Evolutionary conservation across 2,888 invertebrate species (phyloP).

Genomic region (Pyrocoelia pectoralis): DNA sequence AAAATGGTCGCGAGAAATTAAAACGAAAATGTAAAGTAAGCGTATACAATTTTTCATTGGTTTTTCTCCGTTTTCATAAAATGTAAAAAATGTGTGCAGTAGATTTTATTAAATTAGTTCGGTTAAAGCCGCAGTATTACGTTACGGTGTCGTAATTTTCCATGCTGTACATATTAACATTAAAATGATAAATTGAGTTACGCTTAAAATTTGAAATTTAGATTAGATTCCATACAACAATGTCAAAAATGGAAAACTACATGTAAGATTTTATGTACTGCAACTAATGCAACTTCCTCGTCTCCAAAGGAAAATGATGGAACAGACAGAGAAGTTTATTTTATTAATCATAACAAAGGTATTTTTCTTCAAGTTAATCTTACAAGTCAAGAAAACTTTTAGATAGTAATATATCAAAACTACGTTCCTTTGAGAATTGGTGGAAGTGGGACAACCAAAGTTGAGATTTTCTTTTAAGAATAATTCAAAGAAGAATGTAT

Average conservation of each 20-base stretch:
- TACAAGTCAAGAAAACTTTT: conserved; percentile 13
- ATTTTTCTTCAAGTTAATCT: conserved; percentile 16
- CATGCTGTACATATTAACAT: conserved; percentile 11
- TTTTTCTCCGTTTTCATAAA: not conserved
- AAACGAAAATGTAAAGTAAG: not conserved
- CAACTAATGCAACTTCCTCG: not conserved
- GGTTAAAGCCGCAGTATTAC: conserved; percentile 10
- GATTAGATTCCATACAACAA: conserved; percentile 12
- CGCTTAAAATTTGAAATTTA: conserved; percentile 6
- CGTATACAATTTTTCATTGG: not conserved
- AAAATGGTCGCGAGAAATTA: not conserved
- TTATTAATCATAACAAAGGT: conserved; percentile 14
- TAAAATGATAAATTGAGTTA: conserved; percentile 16
- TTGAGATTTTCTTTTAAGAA: conserved; percentile 10
- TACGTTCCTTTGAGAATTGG: conserved; percentile 11
- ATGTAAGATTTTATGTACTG: not conserved
- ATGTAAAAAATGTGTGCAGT: not conserved
- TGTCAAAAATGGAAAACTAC: conserved; percentile 14
- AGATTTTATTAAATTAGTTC: conserved; percentile 9
- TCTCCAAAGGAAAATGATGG: not conserved
- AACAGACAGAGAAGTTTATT: conserved; percentile 3
- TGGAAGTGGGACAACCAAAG: conserved; percentile 7
- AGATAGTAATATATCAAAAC: conserved; percentile 15
- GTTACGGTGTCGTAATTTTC: conserved; percentile 12
- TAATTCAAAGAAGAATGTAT: conserved; percentile 5